Evolutionary conservation across 1,140 invertebrate species (phyloP).

Genomic region (Thaumatotibia leucotreta): DNA sequence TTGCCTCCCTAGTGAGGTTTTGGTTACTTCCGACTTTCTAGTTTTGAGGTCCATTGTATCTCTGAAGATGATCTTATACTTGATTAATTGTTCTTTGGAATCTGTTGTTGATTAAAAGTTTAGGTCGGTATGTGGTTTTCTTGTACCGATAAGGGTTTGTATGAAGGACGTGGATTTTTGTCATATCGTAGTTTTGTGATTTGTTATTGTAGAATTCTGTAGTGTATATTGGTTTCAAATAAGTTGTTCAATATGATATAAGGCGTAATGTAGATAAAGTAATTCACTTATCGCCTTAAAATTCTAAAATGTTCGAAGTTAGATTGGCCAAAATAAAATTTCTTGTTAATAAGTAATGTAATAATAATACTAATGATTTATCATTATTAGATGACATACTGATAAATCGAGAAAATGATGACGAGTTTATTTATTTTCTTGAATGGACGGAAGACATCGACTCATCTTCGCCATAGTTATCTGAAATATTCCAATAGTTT

Average conservation of each 20-base stretch:
- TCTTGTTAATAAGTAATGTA: no score
- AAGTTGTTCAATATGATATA: no score
- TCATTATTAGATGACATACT: neutral
- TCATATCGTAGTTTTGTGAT: neutral
- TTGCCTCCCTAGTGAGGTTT: neutral
- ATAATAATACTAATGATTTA: no score
- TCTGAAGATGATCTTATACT: neutral
- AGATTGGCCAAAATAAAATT: no score
- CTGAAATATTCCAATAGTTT: neutral
- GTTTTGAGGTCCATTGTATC: neutral
- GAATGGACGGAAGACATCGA: neutral
- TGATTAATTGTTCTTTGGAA: constrained; percentile 6
- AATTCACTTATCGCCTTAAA: no score
- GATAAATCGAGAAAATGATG: neutral
- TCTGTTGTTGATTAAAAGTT: constrained; percentile 6
- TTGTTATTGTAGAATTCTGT: neutral
- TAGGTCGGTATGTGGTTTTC: constrained; percentile 1
- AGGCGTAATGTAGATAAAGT: no score
- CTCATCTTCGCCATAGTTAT: neutral
- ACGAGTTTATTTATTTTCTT: no score
- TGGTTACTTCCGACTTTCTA: neutral
- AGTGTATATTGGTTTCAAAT: no score
- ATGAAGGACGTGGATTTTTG: neutral
- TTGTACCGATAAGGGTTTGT: neutral
- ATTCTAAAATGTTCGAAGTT: no score